Base-by-base conservation (phyloP, 2,888 invertebrate species). In the Agrotis puta region DNA sequence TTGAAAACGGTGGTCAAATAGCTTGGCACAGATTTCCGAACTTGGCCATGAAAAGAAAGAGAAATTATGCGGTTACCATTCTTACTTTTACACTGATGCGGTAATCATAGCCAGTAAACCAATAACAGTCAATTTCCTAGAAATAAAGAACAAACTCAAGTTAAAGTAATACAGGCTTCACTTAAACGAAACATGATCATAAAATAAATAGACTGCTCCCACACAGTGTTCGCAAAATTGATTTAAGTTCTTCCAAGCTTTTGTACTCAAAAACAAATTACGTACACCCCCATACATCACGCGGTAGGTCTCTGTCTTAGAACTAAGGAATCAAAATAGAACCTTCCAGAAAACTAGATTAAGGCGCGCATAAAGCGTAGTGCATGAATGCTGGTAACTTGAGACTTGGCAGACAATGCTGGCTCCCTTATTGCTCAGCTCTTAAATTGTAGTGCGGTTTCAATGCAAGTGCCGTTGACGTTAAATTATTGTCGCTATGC, bases 401-500 rank as follows among this genome's bases (percentile, higher is more conserved):
- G 93, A 95, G 93, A 92, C 91, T 88, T 88, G 87, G 90, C 92
- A 92, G 92, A 94, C 93, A 94, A 95, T 94, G 92, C 92, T 88
- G 91, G 91, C 92, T 93, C 94, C 94, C 94, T 95, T 96, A 95
- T 95, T 94, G 94, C 95, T 92, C 89, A 89, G 95, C 93, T 93
- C 95, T 95, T 96, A 96, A 95, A 95, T 96, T 94, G 95, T 93
- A 88, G 88, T 92, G 94, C 87, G 95, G 95, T 95, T 94, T 94
- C 94, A 95, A 95, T 95, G 95, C 95, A 94, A 93, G 94, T 94
- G 94, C 92, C 91, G 87, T 89, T 93, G 95, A 95, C 94, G 92
- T 94, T 94, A 95, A 96, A 94, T 95, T 96, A 96, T 95, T 94
- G 95, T 94, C 92, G 88, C 93, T 89, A 90, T 91, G 92, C 90